Evolutionary conservation across 2,888 invertebrate genomes (phyloP).

Genomic region (Agonopterix arenella): DNA sequence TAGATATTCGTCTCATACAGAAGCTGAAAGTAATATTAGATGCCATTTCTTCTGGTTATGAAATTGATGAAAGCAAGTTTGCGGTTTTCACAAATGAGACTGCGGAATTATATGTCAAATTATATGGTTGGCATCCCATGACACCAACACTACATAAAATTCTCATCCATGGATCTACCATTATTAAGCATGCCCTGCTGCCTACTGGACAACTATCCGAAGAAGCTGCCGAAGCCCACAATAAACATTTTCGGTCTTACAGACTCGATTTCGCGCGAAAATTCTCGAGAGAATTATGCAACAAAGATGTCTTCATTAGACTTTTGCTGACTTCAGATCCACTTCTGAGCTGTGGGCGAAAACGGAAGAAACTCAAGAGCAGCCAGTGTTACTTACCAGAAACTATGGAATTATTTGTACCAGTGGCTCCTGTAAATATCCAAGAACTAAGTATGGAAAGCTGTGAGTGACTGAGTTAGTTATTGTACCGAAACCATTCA

Average conservation of each 20-base stretch:
- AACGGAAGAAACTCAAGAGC: no score
- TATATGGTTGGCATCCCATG: slow-evolving; percentile 25
- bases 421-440: no score
- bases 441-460: no score
- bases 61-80: slow-evolving; percentile 8
- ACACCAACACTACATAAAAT: slow-evolving; percentile 26
- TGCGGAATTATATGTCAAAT: slow-evolving; percentile 19
- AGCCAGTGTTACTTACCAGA: no score
- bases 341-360: no score
- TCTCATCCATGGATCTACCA: slow-evolving; percentile 21
- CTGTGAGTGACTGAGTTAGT: no score
- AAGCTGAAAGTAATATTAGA: slow-evolving; percentile 2
- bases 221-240: slow-evolving; percentile 21
- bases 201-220: slow-evolving; percentile 26
- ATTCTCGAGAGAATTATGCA: slow-evolving; percentile 14
- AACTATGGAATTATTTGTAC: no score
- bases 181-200: slow-evolving; percentile 23
- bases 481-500: no score
- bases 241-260: slow-evolving; percentile 21
- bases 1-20: slow-evolving; percentile 1
- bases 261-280: slow-evolving; percentile 18
- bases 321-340: not conserved
- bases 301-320: not conserved
- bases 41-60: slow-evolving; percentile 11
- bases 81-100: slow-evolving; percentile 15